Conservation (phyloP, 2,113 vertebrate genomes). For the Alaudala cheleensis region DNA sequence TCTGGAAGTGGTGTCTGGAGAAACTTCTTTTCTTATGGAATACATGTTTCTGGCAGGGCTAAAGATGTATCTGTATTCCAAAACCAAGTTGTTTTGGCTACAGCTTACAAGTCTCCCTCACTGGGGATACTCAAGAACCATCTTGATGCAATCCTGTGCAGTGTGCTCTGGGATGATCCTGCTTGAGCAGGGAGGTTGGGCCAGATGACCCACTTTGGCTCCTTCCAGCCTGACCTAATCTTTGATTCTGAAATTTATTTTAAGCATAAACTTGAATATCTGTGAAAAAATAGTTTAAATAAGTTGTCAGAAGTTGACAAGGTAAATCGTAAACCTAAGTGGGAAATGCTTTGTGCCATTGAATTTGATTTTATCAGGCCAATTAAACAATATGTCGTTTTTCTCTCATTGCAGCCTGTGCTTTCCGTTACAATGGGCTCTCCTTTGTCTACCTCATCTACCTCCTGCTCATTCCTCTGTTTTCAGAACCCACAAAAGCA, state of each 20-base stretch:
- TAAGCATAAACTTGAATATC: background rate
- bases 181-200: background rate
- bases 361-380: background rate
- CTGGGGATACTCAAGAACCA: background rate
- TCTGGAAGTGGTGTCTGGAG: background rate
- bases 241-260: background rate
- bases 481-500: constrained; percentile 89
- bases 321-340: background rate
- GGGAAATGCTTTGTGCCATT: background rate
- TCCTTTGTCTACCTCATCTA: constrained; percentile 99
- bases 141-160: background rate
- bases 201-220: background rate
- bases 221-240: background rate
- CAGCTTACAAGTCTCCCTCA: background rate
- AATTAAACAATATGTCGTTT: background rate
- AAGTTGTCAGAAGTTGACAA: background rate
- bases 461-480: constrained; percentile 95
- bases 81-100: background rate
- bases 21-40: background rate
- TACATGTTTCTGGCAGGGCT: background rate
- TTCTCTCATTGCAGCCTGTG: constrained; percentile 81
- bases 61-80: background rate
- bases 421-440: constrained; percentile 96
- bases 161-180: background rate
- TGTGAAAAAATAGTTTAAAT: background rate